A percentile compares a stretch with the other conserved stretches of the same genome.
Evolutionary conservation across 2,797 vertebrate genomes (phyloP).

Genomic region (Lophius americanus): DNA sequence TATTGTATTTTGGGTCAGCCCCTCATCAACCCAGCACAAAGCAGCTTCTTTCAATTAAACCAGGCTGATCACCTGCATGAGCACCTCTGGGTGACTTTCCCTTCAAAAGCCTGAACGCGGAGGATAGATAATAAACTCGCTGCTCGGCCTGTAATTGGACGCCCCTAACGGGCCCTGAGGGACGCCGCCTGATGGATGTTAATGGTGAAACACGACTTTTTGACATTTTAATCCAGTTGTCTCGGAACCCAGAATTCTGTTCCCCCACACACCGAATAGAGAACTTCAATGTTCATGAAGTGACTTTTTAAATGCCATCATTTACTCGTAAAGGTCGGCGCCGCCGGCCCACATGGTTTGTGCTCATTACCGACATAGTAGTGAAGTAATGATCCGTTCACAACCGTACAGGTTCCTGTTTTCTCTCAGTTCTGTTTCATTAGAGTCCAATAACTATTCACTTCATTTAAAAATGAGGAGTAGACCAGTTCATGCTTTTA

Average conservation of each 20-base stretch:
- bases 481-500: neutral
- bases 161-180: conserved; percentile 55
- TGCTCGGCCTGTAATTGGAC: conserved; percentile 61
- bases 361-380: no score
- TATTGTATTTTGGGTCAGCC: no score
- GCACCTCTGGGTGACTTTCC: conserved; percentile 13
- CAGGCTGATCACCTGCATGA: conserved; percentile 40
- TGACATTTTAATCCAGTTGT: conserved; percentile 29
- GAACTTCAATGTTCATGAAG: neutral
- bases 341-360: no score
- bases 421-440: no score
- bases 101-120: conserved; percentile 19
- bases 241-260: neutral
- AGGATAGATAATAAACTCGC: conserved; percentile 9
- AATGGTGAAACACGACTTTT: conserved; percentile 58
- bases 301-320: neutral
- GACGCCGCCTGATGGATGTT: conserved; percentile 63
- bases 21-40: conserved; percentile 21
- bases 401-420: no score
- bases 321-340: neutral
- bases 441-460: no score
- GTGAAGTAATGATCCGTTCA: no score
- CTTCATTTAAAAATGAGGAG: no score
- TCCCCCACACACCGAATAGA: neutral
- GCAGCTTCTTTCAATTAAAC: conserved; percentile 38